A percentile compares a stretch with the other conserved stretches of the same genome.
phyloP scores from a whole-genome alignment of 2,797 vertebrate species.

The Sternarchorhynchus goeldii region DNA sequence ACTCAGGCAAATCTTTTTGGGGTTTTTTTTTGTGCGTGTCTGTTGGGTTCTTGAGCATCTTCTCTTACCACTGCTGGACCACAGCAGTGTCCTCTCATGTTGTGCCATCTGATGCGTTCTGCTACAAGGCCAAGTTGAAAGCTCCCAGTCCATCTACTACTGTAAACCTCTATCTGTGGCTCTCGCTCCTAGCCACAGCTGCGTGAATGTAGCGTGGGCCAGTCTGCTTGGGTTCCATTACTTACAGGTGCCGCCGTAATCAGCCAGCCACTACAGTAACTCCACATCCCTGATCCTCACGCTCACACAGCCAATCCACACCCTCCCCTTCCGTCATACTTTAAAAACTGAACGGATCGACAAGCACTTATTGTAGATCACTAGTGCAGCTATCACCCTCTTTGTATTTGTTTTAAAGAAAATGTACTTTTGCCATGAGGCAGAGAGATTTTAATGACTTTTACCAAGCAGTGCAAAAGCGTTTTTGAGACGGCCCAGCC shows the following conservation, averaged over 20 bases:
- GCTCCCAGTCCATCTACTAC: slow-evolving; percentile 65
- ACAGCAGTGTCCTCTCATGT: slow-evolving; percentile 65
- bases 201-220: slow-evolving; percentile 65
- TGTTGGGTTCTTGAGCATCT: slow-evolving; percentile 54
- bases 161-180: slow-evolving; percentile 44
- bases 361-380: slow-evolving; percentile 81
- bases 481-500: slow-evolving; percentile 59
- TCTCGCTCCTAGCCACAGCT: slow-evolving; percentile 54
- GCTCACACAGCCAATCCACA: slow-evolving; percentile 38
- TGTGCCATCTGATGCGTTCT: slow-evolving; percentile 76
- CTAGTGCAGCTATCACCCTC: slow-evolving; percentile 68
- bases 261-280: slow-evolving; percentile 7
- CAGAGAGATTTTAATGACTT: slow-evolving; percentile 70
- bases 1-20: slow-evolving; percentile 61
- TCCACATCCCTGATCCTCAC: slow-evolving; percentile 21
- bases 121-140: slow-evolving; percentile 73
- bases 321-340: slow-evolving; percentile 61
- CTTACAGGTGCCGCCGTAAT: slow-evolving; percentile 49
- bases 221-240: slow-evolving; percentile 73
- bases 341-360: slow-evolving; percentile 73
- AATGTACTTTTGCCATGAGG: slow-evolving; percentile 57
- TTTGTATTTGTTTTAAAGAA: slow-evolving; percentile 57
- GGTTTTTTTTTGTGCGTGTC: slow-evolving; percentile 36
- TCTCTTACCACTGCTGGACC: slow-evolving; percentile 66
- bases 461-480: slow-evolving; percentile 60